A percentile compares a stretch with the other conserved stretches of the same genome.
These are phyloP conservation scores for Pollimyrus isidori DNA, from an alignment of 2,113 vertebrate species.

Conservation along the genomic window DNA sequence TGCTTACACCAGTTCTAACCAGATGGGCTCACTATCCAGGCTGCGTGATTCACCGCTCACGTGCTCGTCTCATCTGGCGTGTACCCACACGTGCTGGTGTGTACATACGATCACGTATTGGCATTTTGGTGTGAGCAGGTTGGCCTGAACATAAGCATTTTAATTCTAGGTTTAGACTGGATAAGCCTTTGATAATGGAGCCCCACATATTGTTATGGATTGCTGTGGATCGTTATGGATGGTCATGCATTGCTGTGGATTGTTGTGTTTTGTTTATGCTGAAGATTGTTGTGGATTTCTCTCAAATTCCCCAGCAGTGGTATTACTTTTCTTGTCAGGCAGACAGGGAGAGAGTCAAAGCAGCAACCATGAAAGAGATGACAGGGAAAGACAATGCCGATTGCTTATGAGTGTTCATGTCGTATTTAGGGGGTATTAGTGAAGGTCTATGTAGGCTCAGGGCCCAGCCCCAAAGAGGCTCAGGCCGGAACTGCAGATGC, in stretches of 20 bases:
- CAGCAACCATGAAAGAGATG: conserved; percentile 4
- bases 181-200: not conserved
- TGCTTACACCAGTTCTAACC: conserved; percentile 41
- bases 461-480: not conserved
- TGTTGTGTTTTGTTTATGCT: not conserved
- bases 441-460: not conserved
- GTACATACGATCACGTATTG: not conserved
- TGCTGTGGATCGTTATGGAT: not conserved
- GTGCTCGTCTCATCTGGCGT: conserved; percentile 25
- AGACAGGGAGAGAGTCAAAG: conserved; percentile 11
- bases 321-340: not conserved
- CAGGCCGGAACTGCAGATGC: not conserved
- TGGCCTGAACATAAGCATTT: not conserved
- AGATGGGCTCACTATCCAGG: conserved; percentile 46
- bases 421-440: not conserved
- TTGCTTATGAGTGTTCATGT: not conserved
- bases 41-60: conserved; percentile 52
- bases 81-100: not conserved
- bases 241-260: not conserved
- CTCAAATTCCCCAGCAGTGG: conserved; percentile 20
- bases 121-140: not conserved
- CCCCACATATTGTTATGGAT: not conserved
- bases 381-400: not conserved
- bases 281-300: conserved; percentile 26
- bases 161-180: not conserved